Evolutionary conservation across 2,888 invertebrate genomes (phyloP), one percentile per base, ranked within the genome.

Genomic region (Synergus umbraculus): DNA sequence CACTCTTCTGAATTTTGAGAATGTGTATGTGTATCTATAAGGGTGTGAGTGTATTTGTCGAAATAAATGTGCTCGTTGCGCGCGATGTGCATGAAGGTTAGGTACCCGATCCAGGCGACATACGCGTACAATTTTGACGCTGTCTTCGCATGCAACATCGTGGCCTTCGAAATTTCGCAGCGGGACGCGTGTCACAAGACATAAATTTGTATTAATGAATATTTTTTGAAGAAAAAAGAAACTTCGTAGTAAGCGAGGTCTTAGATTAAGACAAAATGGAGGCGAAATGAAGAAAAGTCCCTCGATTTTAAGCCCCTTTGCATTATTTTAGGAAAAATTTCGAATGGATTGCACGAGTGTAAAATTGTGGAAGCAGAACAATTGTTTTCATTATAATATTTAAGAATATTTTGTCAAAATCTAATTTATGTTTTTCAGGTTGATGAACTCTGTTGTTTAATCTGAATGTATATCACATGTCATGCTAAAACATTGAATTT

Each of bases 151-250:
- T 54, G 73, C 46, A 41, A 73, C 29, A 9, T 73, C 49, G 49
- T 8, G 49, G 73, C 15, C 65, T 73, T 73, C 49, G 46, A 37
- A 73, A 73, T 73, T 73, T 54, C 22, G n/a, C 15, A 54, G n/a
- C 73, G 49, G 18, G 29, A 49, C 73, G 73, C 37, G 49, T 46
- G 46, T 69, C 46, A 29, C 22, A 22, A 69, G 22, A 22, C 18
- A 22, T 54, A n/a, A 73, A 37, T 73, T 73, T 60, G 8, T 22
- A 60, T 22, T 60, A 18, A 60, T 60, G 60, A 22, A 18, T 60
- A 60, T 60, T 22, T 60, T 58, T 60, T 60, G 10, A 18, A 60
- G 60, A 10, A 60, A 29, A 60, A 29, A 29, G 29, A 60, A 4
- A 60, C 12, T 12, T 60, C 10, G 22, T 10, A 4, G 22, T 10